Evolutionary conservation across 1,140 invertebrate species (phyloP).

Genomic region (Drosophila ogumai): DNA sequence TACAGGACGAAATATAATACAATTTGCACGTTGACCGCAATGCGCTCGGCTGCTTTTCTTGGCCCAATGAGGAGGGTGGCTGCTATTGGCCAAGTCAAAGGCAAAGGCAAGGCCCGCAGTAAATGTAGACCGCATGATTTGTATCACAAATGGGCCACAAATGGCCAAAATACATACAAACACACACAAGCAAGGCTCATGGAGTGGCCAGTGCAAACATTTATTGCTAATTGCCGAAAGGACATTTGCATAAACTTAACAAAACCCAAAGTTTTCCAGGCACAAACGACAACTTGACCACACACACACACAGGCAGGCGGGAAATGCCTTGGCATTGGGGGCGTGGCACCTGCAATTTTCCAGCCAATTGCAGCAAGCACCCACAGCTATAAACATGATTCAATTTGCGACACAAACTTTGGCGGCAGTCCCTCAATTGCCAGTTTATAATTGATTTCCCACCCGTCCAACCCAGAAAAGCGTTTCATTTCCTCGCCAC

Average conservation of each 20-base stretch:
- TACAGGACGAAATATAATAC: slow-evolving; percentile 61
- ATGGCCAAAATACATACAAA: slow-evolving; percentile 45
- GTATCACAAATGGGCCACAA: slow-evolving; percentile 80
- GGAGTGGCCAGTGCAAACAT: slow-evolving; percentile 67
- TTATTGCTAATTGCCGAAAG: slow-evolving; percentile 82
- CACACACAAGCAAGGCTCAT: slow-evolving; percentile 11
- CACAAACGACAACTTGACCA: slow-evolving; percentile 69
- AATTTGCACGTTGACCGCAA: slow-evolving; percentile 75
- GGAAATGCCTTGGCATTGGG: slow-evolving; percentile 11
- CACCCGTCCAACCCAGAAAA: neutral
- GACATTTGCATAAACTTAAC: slow-evolving; percentile 83
- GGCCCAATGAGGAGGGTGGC: slow-evolving; percentile 3
- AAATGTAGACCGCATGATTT: slow-evolving; percentile 78
- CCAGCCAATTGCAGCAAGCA: slow-evolving; percentile 20
- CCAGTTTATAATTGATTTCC: slow-evolving; percentile 68
- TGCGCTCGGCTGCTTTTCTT: slow-evolving; percentile 33
- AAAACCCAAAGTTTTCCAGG: slow-evolving; percentile 75
- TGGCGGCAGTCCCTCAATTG: slow-evolving; percentile 42
- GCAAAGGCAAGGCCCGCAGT: slow-evolving; percentile 68
- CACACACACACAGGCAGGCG: slow-evolving; percentile 2
- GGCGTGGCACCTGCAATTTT: slow-evolving; percentile 47
- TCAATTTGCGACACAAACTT: slow-evolving; percentile 57
- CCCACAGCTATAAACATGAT: slow-evolving; percentile 53
- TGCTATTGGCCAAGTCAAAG: slow-evolving; percentile 58
- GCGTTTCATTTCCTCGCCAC: neutral